Base-by-base conservation (phyloP, 2,888 invertebrate genomes). In the Melitaea athalia region DNA sequence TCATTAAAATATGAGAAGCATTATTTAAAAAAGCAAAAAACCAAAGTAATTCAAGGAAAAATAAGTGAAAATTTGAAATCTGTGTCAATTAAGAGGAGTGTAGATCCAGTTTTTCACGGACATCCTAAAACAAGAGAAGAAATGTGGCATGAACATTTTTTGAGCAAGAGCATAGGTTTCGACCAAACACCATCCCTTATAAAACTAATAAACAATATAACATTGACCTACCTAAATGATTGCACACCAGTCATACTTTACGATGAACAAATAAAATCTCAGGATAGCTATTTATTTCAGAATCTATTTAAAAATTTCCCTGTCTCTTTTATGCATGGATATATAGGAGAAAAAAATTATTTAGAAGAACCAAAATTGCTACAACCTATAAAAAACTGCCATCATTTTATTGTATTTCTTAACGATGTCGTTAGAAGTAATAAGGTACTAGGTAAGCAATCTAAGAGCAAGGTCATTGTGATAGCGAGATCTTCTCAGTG, bases 401-500 rank as follows among this genome's bases (percentile, higher is more conserved):
- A 94, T 45, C 95, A 94, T 80, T 96, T 94, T 74, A 94, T 96
- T 57, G 79, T 96, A 0, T 96, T 96, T 79, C 79, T 96, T n/a
- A 90, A 93, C 17, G 95, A 96, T 78, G 94, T 96, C 0, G 91
- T 93, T 81, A 92, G 86, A 75, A 92, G 94, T 64, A 91, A 93
- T 7, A 86, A 92, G 60, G 89, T 96, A 45, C 85, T 96, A 61
- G 95, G 95, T 0, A 93, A 94, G 64, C 95, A 96, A 79, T 93
- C 93, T 1, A 85, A 90, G 0, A 94, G 94, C 74, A 95, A 94
- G 79, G 94, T 97, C 0, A 89, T 96, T 0, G 83, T 96, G 0
- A 89, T 96, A 0, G 94, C 96, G 0, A 92, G 94, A 76, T 96
- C 96, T 2, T 95, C 96, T 0, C 95, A 96, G 77, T 96, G 96